Evolutionary conservation across 2,888 invertebrate species (phyloP), one percentile per base, ranked within the genome.

Genomic region (Melinopterus prodromus): DNA sequence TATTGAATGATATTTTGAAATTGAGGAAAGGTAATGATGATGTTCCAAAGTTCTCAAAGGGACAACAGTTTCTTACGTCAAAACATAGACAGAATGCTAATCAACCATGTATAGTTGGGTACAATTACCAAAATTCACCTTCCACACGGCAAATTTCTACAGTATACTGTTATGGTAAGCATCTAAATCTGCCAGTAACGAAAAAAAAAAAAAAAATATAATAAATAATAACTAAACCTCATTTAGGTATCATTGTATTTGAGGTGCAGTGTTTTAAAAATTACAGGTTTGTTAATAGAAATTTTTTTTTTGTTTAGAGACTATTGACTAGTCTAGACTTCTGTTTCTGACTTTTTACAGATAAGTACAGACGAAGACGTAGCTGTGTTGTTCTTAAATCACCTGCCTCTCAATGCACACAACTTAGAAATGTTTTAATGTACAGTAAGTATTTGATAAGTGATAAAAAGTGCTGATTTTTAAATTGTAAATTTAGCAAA

Each of bases 1-100:
- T 88, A 79, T 83, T 88, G 79, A 82, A 83, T 36, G 85, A 84
- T 83, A 79, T 86, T 72, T 79, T 80, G 15, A 82, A 78, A 80
- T 82, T 85, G 37, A 84, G 84, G 76, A 80, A 82, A 79, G 69
- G 78, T 76, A 83, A 82, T 79, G 77, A 83, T 37, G 77, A 83
- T 69, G 69, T 37, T 53, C 4, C 3, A 9, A 35, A 35, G 9
- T 80, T 37, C 12, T 35, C 35, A 79, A 79, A 71, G 71, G 15
- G 36, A 77, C 38, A 69, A 35, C 6, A 35, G 53, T 78, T 81
- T 70, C 53, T 78, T 16, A 76, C 70, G 71, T 77, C 78, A 78
- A 77, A 53, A 71, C n/a, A 69, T 35, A 74, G 81, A 14, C 12
- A 80, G 35, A 79, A 69, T 16, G 80, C 78, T 26, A 76, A 80